Conservation (phyloP, 1,140 invertebrate genomes). For the Listronotus oregonensis region DNA sequence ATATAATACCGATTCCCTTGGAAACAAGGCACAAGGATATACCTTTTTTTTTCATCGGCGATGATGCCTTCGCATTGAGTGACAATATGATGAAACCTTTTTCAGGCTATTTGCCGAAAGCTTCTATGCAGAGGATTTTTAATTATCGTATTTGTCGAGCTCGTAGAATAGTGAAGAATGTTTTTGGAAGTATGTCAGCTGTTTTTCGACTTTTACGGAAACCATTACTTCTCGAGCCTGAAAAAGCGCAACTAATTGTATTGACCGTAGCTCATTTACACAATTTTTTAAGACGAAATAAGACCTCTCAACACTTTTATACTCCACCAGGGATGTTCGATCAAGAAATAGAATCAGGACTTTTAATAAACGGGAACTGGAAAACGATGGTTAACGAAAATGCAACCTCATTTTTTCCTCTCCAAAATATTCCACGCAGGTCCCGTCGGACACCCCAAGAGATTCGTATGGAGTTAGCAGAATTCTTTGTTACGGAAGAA, state of each 20-base stretch:
- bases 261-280: constrained; percentile 45
- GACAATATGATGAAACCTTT: constrained; percentile 57
- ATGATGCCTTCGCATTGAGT: constrained; percentile 59
- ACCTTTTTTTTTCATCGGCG: constrained; percentile 51
- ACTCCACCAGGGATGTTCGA: no score
- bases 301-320: no score
- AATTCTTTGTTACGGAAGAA: no score
- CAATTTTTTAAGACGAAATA: constrained; percentile 45
- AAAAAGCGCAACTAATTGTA: constrained; percentile 43
- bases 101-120: constrained; percentile 42
- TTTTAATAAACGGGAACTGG: no score
- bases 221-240: constrained; percentile 44
- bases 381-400: no score
- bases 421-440: no score
- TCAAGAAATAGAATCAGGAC: no score
- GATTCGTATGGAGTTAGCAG: no score
- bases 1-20: no score
- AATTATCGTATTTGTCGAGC: constrained; percentile 52
- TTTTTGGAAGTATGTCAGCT: constrained; percentile 57
- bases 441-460: no score
- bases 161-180: constrained; percentile 58
- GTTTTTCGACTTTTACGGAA: constrained; percentile 54
- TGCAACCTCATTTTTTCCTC: no score
- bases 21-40: no score
- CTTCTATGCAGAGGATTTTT: constrained; percentile 47